Evolutionary conservation across 2,797 vertebrate species (phyloP).

Genomic region (Rallus crepitans): DNA sequence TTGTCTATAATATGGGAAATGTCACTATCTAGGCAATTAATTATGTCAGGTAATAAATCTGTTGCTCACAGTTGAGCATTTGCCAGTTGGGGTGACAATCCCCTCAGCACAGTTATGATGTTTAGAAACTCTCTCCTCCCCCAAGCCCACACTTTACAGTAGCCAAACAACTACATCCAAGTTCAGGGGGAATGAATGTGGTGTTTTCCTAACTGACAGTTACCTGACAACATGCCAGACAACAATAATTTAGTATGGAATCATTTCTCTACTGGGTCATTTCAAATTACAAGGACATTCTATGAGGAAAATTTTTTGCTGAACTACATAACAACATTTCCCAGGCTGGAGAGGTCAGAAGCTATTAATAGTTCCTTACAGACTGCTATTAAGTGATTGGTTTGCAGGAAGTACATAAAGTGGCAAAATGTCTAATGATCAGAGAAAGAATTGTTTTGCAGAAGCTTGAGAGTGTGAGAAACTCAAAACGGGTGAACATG

Average conservation of each 20-base stretch:
- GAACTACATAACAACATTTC: background rate
- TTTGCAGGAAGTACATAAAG: background rate
- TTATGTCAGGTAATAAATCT: conserved; percentile 88
- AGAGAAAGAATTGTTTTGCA: background rate
- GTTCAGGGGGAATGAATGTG: background rate
- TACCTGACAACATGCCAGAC: background rate
- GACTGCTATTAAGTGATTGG: background rate
- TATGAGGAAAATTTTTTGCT: background rate
- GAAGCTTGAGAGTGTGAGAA: background rate
- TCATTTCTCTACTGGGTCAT: background rate
- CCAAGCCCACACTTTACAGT: background rate
- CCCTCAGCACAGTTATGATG: conserved; percentile 40
- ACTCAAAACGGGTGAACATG: background rate
- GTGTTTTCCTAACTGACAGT: background rate
- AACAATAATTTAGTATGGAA: background rate
- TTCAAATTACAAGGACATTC: background rate
- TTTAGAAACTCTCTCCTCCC: background rate
- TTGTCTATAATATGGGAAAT: conserved; percentile 93
- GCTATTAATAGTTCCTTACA: background rate
- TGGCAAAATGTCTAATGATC: background rate
- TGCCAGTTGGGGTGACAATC: conserved; percentile 72
- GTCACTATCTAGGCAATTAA: conserved; percentile 91
- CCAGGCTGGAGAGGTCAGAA: background rate
- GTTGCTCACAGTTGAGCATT: conserved; percentile 74
- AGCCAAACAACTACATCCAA: background rate